These are phyloP conservation scores for Rana temporaria DNA, from an alignment of 2,113 vertebrate species.

Conservation along the genomic window DNA sequence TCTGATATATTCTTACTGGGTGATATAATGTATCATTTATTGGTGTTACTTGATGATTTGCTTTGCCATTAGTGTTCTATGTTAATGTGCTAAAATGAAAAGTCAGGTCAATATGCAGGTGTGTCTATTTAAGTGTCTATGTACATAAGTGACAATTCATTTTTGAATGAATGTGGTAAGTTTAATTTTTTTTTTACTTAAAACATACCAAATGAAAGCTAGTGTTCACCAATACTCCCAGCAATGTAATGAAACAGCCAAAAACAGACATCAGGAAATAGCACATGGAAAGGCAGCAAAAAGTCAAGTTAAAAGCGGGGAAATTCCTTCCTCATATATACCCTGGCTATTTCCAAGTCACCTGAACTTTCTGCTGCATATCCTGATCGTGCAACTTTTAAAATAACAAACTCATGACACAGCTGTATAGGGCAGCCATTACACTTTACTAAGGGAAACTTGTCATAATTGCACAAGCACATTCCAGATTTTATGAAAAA, in stretches of 20 bases:
- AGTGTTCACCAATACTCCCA: not conserved
- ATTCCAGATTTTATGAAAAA: too few relatives aligned
- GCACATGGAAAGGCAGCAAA: not conserved
- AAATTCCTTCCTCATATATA: conserved; percentile 15
- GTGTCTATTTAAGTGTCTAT: too few relatives aligned
- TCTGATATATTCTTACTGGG: too few relatives aligned
- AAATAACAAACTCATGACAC: not conserved
- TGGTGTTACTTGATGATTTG: too few relatives aligned
- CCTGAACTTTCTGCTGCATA: conserved; percentile 22
- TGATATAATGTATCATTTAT: too few relatives aligned
- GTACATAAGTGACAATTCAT: not conserved
- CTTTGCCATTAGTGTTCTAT: too few relatives aligned
- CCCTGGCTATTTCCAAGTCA: not conserved
- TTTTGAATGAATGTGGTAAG: not conserved
- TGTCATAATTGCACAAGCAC: too few relatives aligned
- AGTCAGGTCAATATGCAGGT: too few relatives aligned
- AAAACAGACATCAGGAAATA: conserved; percentile 40
- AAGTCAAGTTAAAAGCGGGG: conserved; percentile 13
- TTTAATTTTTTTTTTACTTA: too few relatives aligned
- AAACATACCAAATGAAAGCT: too few relatives aligned
- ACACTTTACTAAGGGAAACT: not conserved
- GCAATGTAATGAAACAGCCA: not conserved
- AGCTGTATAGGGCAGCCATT: not conserved
- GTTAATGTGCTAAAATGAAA: too few relatives aligned
- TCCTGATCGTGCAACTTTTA: conserved; percentile 5